Evolutionary conservation across 2,888 invertebrate genomes (phyloP).

Genomic region (Lycia hirtaria): DNA sequence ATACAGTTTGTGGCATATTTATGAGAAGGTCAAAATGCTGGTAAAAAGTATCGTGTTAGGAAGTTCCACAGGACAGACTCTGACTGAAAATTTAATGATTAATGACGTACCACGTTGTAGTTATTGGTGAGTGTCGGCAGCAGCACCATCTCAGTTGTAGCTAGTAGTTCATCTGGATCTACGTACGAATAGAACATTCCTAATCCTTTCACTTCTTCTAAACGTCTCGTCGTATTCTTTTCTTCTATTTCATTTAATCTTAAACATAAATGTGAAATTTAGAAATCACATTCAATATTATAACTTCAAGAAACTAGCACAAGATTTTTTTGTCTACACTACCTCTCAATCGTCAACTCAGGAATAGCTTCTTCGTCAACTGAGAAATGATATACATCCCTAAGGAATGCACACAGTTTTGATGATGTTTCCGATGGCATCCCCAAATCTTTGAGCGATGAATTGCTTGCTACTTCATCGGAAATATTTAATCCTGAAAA

Average conservation of each 20-base stretch:
- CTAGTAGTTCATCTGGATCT: slow-evolving; percentile 53
- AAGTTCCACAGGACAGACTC: no score
- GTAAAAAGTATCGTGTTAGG: no score
- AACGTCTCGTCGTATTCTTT: background rate
- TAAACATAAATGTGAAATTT: background rate
- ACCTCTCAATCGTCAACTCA: slow-evolving; percentile 1
- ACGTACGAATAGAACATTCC: slow-evolving; percentile 49
- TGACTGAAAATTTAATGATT: no score
- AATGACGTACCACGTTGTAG: slow-evolving; percentile 1
- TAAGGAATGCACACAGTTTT: background rate
- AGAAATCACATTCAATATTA: no score
- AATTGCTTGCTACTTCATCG: background rate
- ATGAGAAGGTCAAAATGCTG: no score
- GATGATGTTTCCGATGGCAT: background rate
- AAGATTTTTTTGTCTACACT: no score
- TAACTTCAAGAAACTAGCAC: no score
- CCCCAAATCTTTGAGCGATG: slow-evolving; percentile 6
- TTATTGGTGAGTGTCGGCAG: slow-evolving; percentile 5
- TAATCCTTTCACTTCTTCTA: slow-evolving; percentile 45
- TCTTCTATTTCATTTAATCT: slow-evolving; percentile 4
- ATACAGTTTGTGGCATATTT: no score
- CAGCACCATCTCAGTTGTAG: slow-evolving; percentile 48
- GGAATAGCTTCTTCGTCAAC: background rate
- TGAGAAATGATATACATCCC: background rate
- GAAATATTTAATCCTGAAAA: slow-evolving; percentile 5